A percentile compares a stretch with the other conserved stretches of the same genome.
Conservation (phyloP, 2,797 vertebrate species). For the Bovichtus diacanthus region DNA sequence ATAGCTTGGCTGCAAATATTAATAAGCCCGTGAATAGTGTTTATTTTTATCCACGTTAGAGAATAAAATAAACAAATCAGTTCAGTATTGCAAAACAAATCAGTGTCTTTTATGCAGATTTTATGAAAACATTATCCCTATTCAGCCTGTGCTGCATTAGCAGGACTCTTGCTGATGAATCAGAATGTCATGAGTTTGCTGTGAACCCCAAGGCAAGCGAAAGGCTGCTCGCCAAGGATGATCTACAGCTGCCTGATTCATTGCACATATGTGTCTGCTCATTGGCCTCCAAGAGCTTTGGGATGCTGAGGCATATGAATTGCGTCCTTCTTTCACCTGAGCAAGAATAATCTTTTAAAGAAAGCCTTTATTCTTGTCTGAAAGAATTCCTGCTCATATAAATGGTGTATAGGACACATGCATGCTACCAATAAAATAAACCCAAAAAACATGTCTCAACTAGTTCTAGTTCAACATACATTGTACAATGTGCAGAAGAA, state of each 20-base stretch:
- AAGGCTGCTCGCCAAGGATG: slow-evolving; percentile 16
- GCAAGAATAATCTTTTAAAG: not conserved
- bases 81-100: slow-evolving; percentile 7
- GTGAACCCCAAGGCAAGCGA: not conserved
- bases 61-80: slow-evolving; percentile 13
- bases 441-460: not conserved
- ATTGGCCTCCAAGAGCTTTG: not conserved
- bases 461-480: slow-evolving; percentile 5
- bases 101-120: slow-evolving; percentile 1
- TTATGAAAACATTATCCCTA: slow-evolving; percentile 24
- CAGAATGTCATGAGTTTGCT: slow-evolving; percentile 28
- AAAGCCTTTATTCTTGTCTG: not conserved
- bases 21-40: not conserved
- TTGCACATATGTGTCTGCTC: slow-evolving; percentile 7
- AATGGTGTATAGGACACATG: not conserved
- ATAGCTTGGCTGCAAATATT: not conserved
- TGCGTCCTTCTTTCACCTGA: slow-evolving; percentile 15
- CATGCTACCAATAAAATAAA: not conserved
- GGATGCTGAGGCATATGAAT: not conserved
- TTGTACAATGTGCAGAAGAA: slow-evolving; percentile 28
- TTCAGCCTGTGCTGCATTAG: slow-evolving; percentile 13
- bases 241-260: slow-evolving; percentile 43
- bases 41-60: slow-evolving; percentile 1
- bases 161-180: slow-evolving; percentile 28
- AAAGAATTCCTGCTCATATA: not conserved